phyloP scores from a whole-genome alignment of 2,888 invertebrate genomes.

The Tenodera sinensis region DNA sequence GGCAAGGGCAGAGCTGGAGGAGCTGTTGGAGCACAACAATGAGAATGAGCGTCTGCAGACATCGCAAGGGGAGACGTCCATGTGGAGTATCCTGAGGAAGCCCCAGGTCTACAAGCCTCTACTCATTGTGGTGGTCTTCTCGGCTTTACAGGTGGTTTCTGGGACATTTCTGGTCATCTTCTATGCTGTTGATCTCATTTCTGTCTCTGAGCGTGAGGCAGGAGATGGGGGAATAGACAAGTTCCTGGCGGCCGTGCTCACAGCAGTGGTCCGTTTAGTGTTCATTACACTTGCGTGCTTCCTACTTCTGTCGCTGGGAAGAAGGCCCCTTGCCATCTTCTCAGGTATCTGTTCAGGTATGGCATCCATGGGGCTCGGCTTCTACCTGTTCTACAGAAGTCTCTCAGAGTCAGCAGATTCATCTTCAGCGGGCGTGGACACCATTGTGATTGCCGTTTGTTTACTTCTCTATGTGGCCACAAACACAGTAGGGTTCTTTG shows the following conservation, averaged over 20 bases:
- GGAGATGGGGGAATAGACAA: slow-evolving; percentile 38
- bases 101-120: slow-evolving; percentile 68
- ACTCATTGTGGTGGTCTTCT: slow-evolving; percentile 68
- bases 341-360: slow-evolving; percentile 65
- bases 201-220: slow-evolving; percentile 12
- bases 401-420: slow-evolving; percentile 23
- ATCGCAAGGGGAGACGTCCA: not conserved
- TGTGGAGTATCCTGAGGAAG: slow-evolving; percentile 43
- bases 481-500: slow-evolving; percentile 70
- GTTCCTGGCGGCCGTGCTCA: slow-evolving; percentile 63
- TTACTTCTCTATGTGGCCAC: slow-evolving; percentile 68
- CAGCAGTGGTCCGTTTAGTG: slow-evolving; percentile 61
- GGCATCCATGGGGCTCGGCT: slow-evolving; percentile 59
- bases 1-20: slow-evolving; percentile 20
- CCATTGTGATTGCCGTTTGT: slow-evolving; percentile 47
- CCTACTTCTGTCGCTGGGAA: slow-evolving; percentile 59
- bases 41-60: not conserved
- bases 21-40: slow-evolving; percentile 5
- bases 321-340: slow-evolving; percentile 61
- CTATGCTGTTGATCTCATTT: slow-evolving; percentile 71
- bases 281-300: slow-evolving; percentile 65
- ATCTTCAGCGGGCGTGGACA: slow-evolving; percentile 32
- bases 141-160: slow-evolving; percentile 67
- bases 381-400: slow-evolving; percentile 47
- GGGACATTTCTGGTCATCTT: slow-evolving; percentile 76